These are phyloP conservation scores for Lasioglossum marginatum DNA, from an alignment of 2,888 invertebrate species.

Conservation along the genomic window DNA sequence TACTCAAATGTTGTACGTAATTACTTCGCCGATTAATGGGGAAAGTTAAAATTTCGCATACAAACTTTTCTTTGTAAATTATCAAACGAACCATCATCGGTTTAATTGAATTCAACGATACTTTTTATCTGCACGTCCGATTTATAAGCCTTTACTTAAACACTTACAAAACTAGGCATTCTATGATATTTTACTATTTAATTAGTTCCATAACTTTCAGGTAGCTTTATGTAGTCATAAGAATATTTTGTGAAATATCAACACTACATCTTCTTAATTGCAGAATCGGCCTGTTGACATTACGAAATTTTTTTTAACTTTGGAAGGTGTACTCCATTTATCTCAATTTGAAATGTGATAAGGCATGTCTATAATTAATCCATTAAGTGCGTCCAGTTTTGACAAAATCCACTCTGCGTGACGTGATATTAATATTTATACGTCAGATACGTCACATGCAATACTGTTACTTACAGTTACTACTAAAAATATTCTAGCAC, in stretches of 20 bases:
- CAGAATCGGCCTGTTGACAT: neutral
- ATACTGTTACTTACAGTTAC: no score
- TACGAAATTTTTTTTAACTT: neutral
- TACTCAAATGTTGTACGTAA: neutral
- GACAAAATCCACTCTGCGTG: no score
- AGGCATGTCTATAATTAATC: neutral
- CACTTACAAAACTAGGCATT: neutral
- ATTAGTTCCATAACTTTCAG: neutral
- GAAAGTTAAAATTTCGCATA: neutral
- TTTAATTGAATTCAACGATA: neutral
- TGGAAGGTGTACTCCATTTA: neutral
- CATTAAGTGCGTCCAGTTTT: no score
- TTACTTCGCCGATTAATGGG: neutral
- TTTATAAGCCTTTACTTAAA: neutral
- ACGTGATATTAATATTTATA: neutral
- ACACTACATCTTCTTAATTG: neutral
- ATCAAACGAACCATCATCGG: neutral
- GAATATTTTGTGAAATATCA: neutral
- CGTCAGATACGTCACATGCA: neutral
- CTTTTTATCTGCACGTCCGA: neutral
- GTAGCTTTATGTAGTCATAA: neutral
- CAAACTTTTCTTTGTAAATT: neutral
- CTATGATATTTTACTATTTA: neutral
- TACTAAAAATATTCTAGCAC: no score
- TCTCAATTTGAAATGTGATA: neutral